A percentile compares a stretch with the other conserved stretches of the same genome.
Evolutionary conservation across 2,888 invertebrate genomes (phyloP).

Genomic region (Caradrina kadenii): DNA sequence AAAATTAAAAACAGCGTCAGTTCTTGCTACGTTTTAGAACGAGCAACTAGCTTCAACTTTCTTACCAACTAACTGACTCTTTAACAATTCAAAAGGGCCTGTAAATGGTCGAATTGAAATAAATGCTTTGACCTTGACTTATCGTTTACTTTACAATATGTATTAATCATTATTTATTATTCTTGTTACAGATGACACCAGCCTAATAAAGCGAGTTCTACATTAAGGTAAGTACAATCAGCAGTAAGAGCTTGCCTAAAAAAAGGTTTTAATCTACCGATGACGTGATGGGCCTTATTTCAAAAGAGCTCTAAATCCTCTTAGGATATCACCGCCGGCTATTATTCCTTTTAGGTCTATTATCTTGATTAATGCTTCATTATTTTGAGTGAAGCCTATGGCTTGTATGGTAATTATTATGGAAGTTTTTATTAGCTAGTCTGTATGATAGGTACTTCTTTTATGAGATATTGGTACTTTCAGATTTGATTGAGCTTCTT

Average conservation of each 20-base stretch:
- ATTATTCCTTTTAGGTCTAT: slow-evolving; percentile 58
- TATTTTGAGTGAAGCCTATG: slow-evolving; percentile 63
- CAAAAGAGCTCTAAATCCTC: slow-evolving; percentile 53
- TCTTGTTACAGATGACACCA: slow-evolving; percentile 71
- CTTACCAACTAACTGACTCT: no score
- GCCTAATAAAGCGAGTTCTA: slow-evolving; percentile 51
- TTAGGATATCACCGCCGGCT: slow-evolving; percentile 50
- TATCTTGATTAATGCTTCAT: slow-evolving; percentile 68
- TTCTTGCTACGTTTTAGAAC: no score
- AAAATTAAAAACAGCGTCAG: no score
- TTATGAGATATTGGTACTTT: slow-evolving; percentile 36
- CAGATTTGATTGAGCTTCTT: slow-evolving; percentile 22
- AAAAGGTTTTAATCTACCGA: slow-evolving; percentile 16
- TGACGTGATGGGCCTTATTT: slow-evolving; percentile 40
- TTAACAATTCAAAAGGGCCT: no score
- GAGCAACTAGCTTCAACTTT: no score
- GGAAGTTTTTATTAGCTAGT: slow-evolving; percentile 45
- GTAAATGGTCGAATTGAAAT: no score
- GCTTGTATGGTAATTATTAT: slow-evolving; percentile 56
- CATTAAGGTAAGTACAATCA: slow-evolving; percentile 65
- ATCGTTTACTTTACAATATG: no score
- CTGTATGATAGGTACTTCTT: slow-evolving; percentile 27
- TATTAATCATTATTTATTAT: slow-evolving; percentile 9
- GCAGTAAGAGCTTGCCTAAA: not conserved
- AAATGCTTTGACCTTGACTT: no score